Conservation (phyloP, 2,797 vertebrate species). For the Falco naumanni region DNA sequence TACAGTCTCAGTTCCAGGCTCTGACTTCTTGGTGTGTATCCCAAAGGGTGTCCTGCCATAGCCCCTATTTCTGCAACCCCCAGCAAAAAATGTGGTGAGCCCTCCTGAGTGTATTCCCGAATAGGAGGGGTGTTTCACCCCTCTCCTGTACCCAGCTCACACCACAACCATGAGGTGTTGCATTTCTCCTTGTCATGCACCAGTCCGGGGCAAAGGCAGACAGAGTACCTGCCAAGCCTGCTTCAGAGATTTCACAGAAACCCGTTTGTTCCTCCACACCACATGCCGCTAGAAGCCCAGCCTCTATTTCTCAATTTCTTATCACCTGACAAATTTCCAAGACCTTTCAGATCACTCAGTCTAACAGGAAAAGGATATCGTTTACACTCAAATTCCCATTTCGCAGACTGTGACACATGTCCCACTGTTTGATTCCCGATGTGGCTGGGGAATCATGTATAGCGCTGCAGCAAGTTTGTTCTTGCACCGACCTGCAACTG, state of each 20-base stretch:
- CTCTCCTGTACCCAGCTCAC: background rate
- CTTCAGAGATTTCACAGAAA: background rate
- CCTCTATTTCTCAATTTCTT: background rate
- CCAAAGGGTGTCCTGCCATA: background rate
- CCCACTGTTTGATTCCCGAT: background rate
- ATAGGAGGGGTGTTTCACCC: background rate
- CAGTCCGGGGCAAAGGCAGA: background rate
- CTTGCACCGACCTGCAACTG: background rate
- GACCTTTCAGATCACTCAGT: background rate
- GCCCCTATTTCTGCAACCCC: background rate
- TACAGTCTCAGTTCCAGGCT: background rate
- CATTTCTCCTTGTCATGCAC: background rate
- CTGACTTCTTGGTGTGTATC: background rate
- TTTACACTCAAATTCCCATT: background rate
- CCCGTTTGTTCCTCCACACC: accelerated
- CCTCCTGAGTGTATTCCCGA: background rate
- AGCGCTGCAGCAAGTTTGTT: background rate
- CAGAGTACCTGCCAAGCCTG: background rate
- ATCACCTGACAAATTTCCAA: background rate
- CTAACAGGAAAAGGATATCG: background rate
- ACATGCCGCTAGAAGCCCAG: background rate
- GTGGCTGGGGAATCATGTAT: background rate
- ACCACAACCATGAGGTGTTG: background rate
- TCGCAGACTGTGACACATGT: background rate
- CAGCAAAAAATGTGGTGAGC: background rate